Evolutionary conservation across 2,888 invertebrate species (phyloP), one percentile per base, ranked within the genome.

Genomic region (Actias luna): DNA sequence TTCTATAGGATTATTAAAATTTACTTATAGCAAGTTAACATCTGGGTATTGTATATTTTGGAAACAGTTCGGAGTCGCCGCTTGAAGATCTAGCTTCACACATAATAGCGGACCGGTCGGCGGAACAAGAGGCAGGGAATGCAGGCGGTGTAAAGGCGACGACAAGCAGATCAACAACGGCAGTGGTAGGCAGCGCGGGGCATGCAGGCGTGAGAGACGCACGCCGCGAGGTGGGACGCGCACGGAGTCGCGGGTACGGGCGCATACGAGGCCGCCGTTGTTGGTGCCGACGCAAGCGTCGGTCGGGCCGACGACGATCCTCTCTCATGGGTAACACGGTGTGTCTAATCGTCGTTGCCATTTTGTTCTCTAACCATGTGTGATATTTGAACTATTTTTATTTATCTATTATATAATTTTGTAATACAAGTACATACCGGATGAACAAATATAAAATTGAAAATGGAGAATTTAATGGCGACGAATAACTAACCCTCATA

Each of bases 251-350:
- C 83, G 89, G 88, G 88, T 83, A 85, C 86, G 89, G 85, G 82
- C 82, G 87, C 76, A 75, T 78, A 67, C 74, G 75, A 74, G 81
- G 85, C 72, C 87, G 87, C 74, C 86, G 89, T 62, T 89, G 91
- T 72, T 84, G 89, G 86, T 89, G 92, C 83, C 85, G 86, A 73
- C 89, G 89, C 80, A 86, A 82, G 80, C 85, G 89, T 67, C 89
- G 91, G 84, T 77, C 85, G 76, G 87, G 86, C 87, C 87, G 87
- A 65, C 89, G 89, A 78, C 89, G 88, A 70, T 67, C 86, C 83
- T 79, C 84, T 71, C 87, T 88, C 88, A 89, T 90, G 89, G 92
- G 91, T 91, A 91, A 90, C 92, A 89, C 77, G 92, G 92, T 92
- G 91, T 92, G 92, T 92, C 85, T 85, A 72, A 83, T 82, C 75